Evolutionary conservation across 2,888 invertebrate genomes (phyloP).

Genomic region (Apodemia hepburni): DNA sequence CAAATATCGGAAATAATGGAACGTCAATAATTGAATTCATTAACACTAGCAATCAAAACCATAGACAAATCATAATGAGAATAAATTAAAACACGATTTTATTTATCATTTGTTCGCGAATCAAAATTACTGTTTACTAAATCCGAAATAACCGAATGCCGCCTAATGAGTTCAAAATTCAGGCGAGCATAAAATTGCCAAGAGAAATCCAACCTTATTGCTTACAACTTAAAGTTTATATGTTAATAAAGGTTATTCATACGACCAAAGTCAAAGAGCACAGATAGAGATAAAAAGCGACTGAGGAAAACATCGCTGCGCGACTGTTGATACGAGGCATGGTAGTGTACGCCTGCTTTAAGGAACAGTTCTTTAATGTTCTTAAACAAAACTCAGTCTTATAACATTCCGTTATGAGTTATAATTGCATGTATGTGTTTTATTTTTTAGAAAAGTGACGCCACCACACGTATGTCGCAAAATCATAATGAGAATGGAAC

Average conservation of each 20-base stretch:
- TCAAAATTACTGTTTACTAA: conserved; percentile 59
- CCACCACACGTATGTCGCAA: conserved; percentile 32
- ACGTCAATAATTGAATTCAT: conserved; percentile 10
- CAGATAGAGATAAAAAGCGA: conserved; percentile 63
- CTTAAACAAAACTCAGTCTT: conserved; percentile 22
- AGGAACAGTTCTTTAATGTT: conserved; percentile 28
- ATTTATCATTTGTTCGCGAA: conserved; percentile 46
- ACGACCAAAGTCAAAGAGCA: conserved; percentile 75
- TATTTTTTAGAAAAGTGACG: conserved; percentile 20
- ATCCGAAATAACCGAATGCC: conserved; percentile 66
- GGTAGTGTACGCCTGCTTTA: conserved; percentile 28
- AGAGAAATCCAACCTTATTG: conserved; percentile 43
- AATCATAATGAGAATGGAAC: conserved; percentile 36
- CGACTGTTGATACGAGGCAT: conserved; percentile 32
- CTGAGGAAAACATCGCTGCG: conserved; percentile 62
- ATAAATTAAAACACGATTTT: conserved; percentile 22
- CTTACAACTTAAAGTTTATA: conserved; percentile 47
- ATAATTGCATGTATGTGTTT: conserved; percentile 17
- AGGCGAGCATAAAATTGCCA: conserved; percentile 38
- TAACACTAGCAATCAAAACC: not conserved
- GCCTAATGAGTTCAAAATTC: conserved; percentile 70
- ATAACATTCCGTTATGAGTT: not conserved
- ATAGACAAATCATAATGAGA: conserved; percentile 14
- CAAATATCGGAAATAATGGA: conserved; percentile 4
- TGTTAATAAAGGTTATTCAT: conserved; percentile 44